phyloP scores from a whole-genome alignment of 2,113 vertebrate species.

The Murina feae region DNA sequence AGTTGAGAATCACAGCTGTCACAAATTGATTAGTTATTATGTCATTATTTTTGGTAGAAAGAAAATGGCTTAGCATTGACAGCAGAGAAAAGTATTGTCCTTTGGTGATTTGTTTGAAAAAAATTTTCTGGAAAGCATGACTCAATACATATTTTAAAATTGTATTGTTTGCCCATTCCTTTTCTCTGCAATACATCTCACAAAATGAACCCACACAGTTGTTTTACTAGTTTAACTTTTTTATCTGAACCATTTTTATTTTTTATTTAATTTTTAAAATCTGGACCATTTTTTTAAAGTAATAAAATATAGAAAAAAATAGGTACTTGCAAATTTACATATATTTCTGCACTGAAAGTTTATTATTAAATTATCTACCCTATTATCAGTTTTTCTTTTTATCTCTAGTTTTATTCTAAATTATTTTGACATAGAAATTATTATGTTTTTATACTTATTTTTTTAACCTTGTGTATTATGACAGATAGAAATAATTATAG shows the following conservation, averaged over 20 bases:
- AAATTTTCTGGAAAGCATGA: not conserved
- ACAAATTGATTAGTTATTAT: slow-evolving; percentile 19
- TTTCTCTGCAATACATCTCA: slow-evolving; percentile 22
- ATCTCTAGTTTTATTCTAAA: not conserved
- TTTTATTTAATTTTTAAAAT: not conserved
- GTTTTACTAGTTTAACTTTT: slow-evolving; percentile 4
- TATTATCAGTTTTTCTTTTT: not conserved
- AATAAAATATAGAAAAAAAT: not conserved
- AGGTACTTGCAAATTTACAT: not conserved
- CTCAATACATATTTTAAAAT: slow-evolving; percentile 55
- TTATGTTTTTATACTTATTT: slow-evolving; percentile 2
- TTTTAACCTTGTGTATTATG: slow-evolving; percentile 27
- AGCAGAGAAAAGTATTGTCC: not conserved
- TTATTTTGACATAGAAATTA: slow-evolving; percentile 37
- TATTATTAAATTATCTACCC: not conserved
- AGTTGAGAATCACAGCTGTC: slow-evolving; percentile 41
- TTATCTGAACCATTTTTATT: slow-evolving; percentile 26
- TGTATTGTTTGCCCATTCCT: slow-evolving; percentile 16
- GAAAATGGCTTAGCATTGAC: slow-evolving; percentile 3
- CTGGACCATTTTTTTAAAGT: slow-evolving; percentile 7
- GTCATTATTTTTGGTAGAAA: not conserved
- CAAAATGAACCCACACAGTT: slow-evolving; percentile 36
- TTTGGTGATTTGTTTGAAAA: slow-evolving; percentile 37
- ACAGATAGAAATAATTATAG: slow-evolving; percentile 1
- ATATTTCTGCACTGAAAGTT: slow-evolving; percentile 11